phyloP scores from a whole-genome alignment of 1,140 invertebrate genomes.

The Trachymyrmex cornetzi region DNA sequence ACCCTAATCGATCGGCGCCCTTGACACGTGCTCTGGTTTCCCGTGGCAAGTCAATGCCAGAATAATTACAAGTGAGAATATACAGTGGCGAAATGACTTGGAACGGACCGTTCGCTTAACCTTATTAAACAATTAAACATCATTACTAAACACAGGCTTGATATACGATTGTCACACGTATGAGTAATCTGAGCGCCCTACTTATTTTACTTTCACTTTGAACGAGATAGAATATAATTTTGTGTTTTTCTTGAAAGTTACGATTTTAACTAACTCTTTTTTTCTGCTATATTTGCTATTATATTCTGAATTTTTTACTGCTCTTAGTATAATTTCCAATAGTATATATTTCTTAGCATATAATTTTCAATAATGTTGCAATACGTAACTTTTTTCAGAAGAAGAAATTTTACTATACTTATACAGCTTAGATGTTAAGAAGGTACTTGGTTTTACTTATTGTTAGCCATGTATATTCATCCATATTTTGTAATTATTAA shows the following conservation, averaged over 20 bases:
- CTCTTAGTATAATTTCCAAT: neutral
- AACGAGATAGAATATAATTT: constrained; percentile 1
- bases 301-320: neutral
- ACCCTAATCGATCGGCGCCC: constrained; percentile 68
- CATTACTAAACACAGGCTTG: neutral
- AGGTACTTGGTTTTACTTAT: too few relatives aligned
- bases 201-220: constrained; percentile 7
- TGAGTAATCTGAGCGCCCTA: neutral
- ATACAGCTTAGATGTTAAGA: too few relatives aligned
- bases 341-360: neutral
- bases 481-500: too few relatives aligned
- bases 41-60: constrained; percentile 61
- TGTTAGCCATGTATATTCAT: too few relatives aligned
- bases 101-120: constrained; percentile 5
- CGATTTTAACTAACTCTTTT: neutral
- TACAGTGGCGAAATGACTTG: constrained; percentile 50
- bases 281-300: neutral
- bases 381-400: neutral
- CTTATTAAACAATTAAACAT: constrained; percentile 43
- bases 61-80: constrained; percentile 65
- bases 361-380: neutral
- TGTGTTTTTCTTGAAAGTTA: neutral
- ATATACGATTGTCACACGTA: neutral
- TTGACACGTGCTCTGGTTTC: constrained; percentile 72
- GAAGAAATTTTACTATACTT: too few relatives aligned